Base-by-base conservation (phyloP, 1,140 invertebrate genomes). In the Leptopilina clavipes region DNA sequence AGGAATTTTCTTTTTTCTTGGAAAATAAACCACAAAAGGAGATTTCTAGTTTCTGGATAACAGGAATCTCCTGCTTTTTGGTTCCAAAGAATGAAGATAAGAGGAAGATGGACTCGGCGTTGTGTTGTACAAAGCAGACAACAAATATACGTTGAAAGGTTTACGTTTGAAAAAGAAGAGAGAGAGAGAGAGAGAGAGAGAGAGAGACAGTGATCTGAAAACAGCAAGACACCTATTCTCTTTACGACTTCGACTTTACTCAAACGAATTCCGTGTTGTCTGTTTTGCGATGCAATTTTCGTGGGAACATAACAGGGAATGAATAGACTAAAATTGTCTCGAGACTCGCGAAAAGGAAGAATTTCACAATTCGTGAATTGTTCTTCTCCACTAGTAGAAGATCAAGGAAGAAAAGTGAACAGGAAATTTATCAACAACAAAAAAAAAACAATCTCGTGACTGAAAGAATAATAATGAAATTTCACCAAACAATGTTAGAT, bases 261-360 rank as follows among this genome's bases (percentile, higher is more conserved):
- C 59, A 65, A 65, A 65, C 59, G 59, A 22, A 65, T 65, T 65
- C 59, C 59, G 25, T 3, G 59, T 65, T 31, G 59, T 65, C 59
- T 65, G 22, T 22, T 65, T 31, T 14, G 25, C 59, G 22, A 65
- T 65, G 59, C 59, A 65, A 65, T 65, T 65, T 65, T 65, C 59
- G 12, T 65, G 14, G 19, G 18, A 59, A 59, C 56, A 25, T 59
- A 59, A 14, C 59, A 14, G 56, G 22, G n/a, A 19, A 65, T 37
- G 59, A 65, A 65, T 65, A 65, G 59, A 65, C 12, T 12, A 65
- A 65, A 65, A 65, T 37, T 65, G 59, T 65, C 59, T 31, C 14
- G 25, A 65, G 22, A 65, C 59, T 65, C 25, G 14, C 12, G 7
- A 65, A 40, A 40, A 9, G n/a, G 59, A 22, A 65, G n/a, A n/a